Conservation (phyloP, 2,888 invertebrate species). For the Molanna angustata region DNA sequence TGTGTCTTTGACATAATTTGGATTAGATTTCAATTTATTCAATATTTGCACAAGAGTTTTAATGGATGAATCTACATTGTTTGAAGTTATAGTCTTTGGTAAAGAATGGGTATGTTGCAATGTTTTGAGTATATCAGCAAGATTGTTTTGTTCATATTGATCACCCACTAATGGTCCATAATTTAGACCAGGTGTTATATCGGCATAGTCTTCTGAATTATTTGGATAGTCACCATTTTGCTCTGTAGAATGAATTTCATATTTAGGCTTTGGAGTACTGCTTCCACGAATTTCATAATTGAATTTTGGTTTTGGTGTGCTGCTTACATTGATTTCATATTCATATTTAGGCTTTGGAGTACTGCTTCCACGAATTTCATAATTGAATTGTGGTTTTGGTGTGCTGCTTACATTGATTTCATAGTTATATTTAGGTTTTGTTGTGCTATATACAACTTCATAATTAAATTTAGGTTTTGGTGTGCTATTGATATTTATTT, state of each 20-base stretch:
- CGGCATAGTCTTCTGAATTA: conserved; percentile 31
- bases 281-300: not conserved
- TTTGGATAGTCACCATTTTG: conserved; percentile 5
- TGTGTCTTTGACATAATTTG: conserved; percentile 38
- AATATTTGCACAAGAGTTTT: conserved; percentile 73
- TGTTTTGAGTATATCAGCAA: conserved; percentile 65
- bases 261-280: conserved; percentile 19
- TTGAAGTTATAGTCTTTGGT: conserved; percentile 71
- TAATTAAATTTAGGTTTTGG: conserved; percentile 2
- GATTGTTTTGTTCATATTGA: conserved; percentile 30
- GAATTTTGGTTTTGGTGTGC: conserved; percentile 17
- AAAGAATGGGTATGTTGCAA: conserved; percentile 72
- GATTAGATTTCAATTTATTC: conserved; percentile 47
- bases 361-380: conserved; percentile 4
- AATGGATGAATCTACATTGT: conserved; percentile 77
- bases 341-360: conserved; percentile 12
- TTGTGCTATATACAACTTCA: not conserved
- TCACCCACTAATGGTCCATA: conserved; percentile 25
- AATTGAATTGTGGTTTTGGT: conserved; percentile 14
- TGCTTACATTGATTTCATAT: not conserved
- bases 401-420: conserved; percentile 3
- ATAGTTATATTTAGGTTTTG: not conserved
- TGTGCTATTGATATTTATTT: not conserved
- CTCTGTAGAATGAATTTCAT: conserved; percentile 19
- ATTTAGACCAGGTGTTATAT: conserved; percentile 20